Evolutionary conservation across 2,113 vertebrate genomes (phyloP), one percentile per base, ranked within the genome.

Genomic region (Tringa solitaria): DNA sequence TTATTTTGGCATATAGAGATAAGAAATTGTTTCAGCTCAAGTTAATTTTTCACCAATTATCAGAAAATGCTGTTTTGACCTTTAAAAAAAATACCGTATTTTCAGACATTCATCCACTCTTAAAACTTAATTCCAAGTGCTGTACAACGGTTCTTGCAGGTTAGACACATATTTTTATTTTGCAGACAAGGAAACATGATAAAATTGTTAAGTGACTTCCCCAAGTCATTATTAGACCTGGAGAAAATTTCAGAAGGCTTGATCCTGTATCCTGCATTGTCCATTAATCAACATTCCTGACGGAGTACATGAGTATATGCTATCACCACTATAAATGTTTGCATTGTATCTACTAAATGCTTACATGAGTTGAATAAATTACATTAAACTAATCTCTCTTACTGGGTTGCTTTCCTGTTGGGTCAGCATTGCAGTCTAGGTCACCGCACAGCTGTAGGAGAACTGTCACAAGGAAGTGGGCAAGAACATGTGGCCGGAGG

Each of bases 391-490:
- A 51, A 89, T 35, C 43, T 90, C 30, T 61, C 23, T 51, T 39
- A 68, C 69, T 59, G 68, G n/a, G 80, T 41, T 87, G 82, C 81
- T 91, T 95, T 96, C 87, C 93, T 95, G 84, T 91, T 75, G 88
- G 94, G 95, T 92, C 84, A 95, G 89, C 56, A 22, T 14, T 46
- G 4, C 68, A 75, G 89, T 33, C 69, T 72, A 54, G 93, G 92
- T 93, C 93, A 91, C 46, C 73, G 41, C 43, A 35, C 89, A 94
- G 93, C 95, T 94, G 93, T n/a, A 93, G 64, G 41, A 96, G 90
- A 87, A 68, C 65, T 64, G 81, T 91, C 90, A 64, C 69, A 95
- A 93, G 94, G 93, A 91, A 95, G 94, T 60, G 57, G 65, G 61
- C 65, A 78, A 96, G 77, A 94, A 67, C 87, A 69, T 45, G 84